Conservation (phyloP, 64 coral and sea anemone genomes). For the Stichodactyla mertensii region DNA sequence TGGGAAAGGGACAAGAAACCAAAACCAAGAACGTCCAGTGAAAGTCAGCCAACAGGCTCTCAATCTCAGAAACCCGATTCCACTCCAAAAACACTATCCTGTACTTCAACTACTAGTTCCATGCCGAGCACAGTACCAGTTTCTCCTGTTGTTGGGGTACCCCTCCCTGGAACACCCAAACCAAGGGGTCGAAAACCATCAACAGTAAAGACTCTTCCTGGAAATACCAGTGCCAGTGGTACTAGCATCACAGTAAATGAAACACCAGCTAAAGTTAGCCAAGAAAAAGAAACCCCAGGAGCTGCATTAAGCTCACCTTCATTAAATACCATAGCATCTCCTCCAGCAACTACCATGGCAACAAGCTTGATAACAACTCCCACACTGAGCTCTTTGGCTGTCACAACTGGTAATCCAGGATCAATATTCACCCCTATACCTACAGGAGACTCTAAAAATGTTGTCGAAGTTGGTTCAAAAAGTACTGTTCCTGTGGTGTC, state of each 20-base stretch:
- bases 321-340: slow-evolving; percentile 7
- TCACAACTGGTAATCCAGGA: not conserved
- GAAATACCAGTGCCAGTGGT: not conserved
- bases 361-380: slow-evolving; percentile 31
- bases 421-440: not conserved
- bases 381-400: slow-evolving; percentile 17
- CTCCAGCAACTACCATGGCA: slow-evolving; percentile 15
- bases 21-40: slow-evolving; percentile 19
- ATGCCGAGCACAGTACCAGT: slow-evolving; percentile 4
- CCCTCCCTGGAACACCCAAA: slow-evolving; percentile 52
- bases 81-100: not conserved
- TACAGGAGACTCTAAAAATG: not conserved
- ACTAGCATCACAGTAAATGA: not conserved
- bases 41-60: slow-evolving; percentile 1
- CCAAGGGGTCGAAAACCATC: slow-evolving; percentile 75
- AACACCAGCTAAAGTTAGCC: not conserved
- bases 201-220: slow-evolving; percentile 41
- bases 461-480: not conserved
- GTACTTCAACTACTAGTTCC: not conserved
- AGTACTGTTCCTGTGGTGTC: not conserved
- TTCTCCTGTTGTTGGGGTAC: not conserved
- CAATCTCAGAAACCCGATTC: not conserved
- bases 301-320: slow-evolving; percentile 10
- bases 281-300: not conserved
- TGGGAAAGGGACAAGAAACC: slow-evolving; percentile 1